Evolutionary conservation across 2,113 vertebrate species (phyloP).

Genomic region (Pachyramphus minor): DNA sequence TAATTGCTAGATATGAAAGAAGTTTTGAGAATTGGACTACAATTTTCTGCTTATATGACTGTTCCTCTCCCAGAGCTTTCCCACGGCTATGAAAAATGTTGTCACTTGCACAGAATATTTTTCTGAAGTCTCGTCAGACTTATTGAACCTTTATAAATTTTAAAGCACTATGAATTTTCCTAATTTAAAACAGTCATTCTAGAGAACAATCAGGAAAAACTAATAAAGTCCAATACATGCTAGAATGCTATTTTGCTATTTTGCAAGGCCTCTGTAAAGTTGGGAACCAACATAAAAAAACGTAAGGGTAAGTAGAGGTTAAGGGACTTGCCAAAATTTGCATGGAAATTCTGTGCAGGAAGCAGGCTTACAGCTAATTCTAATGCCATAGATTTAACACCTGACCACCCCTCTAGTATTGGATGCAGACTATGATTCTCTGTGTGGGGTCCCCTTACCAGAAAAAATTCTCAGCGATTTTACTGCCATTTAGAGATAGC

Average conservation of each 20-base stretch:
- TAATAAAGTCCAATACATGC: not conserved
- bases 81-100: not conserved
- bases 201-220: not conserved
- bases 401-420: not conserved
- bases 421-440: not conserved
- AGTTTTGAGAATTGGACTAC: not conserved
- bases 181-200: not conserved
- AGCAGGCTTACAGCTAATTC: not conserved
- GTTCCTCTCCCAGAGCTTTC: not conserved
- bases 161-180: not conserved
- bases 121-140: not conserved
- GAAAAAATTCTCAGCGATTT: not conserved
- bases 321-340: not conserved
- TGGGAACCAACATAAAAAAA: not conserved
- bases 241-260: not conserved
- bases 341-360: not conserved
- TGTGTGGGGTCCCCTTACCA: accelerated
- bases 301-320: not conserved
- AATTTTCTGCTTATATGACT: not conserved
- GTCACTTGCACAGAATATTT: not conserved
- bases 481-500: not conserved
- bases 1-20: not conserved
- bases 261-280: not conserved
- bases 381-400: not conserved
- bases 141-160: not conserved